These are phyloP conservation scores for Ammodytes marinus DNA, from an alignment of 2,113 vertebrate species.

Conservation along the genomic window DNA sequence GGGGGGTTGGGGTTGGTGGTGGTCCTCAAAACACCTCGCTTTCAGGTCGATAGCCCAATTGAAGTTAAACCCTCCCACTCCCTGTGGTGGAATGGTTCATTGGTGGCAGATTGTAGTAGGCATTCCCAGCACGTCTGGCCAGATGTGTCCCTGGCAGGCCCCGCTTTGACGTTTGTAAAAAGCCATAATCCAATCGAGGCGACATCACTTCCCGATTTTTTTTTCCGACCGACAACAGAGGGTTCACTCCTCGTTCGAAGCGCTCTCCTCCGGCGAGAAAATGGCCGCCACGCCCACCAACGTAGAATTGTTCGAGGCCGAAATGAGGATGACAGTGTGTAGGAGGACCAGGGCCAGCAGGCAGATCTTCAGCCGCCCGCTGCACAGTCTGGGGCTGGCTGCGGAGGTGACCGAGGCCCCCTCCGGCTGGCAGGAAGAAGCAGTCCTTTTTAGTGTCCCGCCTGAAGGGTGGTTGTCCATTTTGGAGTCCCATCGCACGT, in stretches of 20 bases:
- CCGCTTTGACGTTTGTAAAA: slow-evolving; percentile 53
- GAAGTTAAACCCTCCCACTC: slow-evolving; percentile 64
- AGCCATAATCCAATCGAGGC: slow-evolving; percentile 38
- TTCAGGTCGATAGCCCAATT: slow-evolving; percentile 46
- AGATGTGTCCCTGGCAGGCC: slow-evolving; percentile 59
- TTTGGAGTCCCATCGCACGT: slow-evolving; percentile 92
- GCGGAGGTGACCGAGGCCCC: slow-evolving; percentile 91
- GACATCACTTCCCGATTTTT: slow-evolving; percentile 33
- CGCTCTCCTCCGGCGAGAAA: slow-evolving; percentile 89
- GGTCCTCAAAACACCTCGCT: slow-evolving; percentile 53
- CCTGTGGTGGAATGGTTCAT: slow-evolving; percentile 60
- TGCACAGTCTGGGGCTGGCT: slow-evolving; percentile 89
- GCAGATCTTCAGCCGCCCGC: slow-evolving; percentile 95
- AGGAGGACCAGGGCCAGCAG: slow-evolving; percentile 95
- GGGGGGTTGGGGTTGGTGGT: too few relatives aligned
- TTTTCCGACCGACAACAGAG: slow-evolving; percentile 13
- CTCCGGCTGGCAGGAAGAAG: slow-evolving; percentile 86
- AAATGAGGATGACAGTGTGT: slow-evolving; percentile 95
- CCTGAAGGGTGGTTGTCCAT: slow-evolving; percentile 86
- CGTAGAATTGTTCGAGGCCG: slow-evolving; percentile 91
- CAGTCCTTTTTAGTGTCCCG: slow-evolving; percentile 89
- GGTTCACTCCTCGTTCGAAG: slow-evolving; percentile 91
- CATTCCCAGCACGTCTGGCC: slow-evolving; percentile 54
- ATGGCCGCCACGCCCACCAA: slow-evolving; percentile 88
- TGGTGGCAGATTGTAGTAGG: slow-evolving; percentile 50